These are phyloP conservation scores for Molossus molossus DNA, from an alignment of 2,797 vertebrate species.

Conservation along the genomic window DNA sequence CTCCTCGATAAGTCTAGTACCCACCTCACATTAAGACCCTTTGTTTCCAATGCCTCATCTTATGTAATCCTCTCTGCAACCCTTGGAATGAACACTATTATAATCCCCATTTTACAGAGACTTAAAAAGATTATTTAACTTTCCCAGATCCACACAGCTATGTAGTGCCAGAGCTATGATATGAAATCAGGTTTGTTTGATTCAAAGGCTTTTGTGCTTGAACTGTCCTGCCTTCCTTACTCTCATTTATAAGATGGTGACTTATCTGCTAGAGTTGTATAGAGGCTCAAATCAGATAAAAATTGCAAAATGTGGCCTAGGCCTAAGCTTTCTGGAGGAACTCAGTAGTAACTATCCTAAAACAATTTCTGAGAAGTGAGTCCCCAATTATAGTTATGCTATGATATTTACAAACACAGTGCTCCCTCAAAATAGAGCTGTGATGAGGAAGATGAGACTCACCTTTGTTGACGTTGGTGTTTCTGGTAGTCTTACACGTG, in stretches of 20 bases:
- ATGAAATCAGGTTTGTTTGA: constrained; percentile 9
- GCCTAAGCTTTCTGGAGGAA: not conserved
- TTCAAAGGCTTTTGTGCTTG: constrained; percentile 16
- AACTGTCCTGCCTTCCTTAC: not conserved
- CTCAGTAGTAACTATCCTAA: not conserved
- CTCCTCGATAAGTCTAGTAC: not conserved
- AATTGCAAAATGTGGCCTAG: not conserved
- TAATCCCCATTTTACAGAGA: not conserved
- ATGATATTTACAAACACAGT: not conserved
- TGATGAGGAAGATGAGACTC: not conserved
- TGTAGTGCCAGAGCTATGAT: not conserved
- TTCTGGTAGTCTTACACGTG: not conserved
- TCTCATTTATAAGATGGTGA: constrained; percentile 2
- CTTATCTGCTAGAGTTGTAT: not conserved
- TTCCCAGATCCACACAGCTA: constrained; percentile 19
- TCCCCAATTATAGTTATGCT: not conserved
- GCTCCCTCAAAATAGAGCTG: not conserved
- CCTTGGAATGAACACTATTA: not conserved
- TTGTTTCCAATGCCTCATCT: not conserved
- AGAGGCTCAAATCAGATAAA: constrained; percentile 45
- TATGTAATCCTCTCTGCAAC: constrained; percentile 21
- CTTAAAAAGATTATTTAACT: constrained; percentile 59
- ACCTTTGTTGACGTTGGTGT: not conserved
- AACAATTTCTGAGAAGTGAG: not conserved
- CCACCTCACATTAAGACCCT: not conserved